A percentile compares a stretch with the other conserved stretches of the same genome.
These are phyloP conservation scores for Zosterops lateralis DNA, from an alignment of 2,113 vertebrate genomes.

Conservation along the genomic window DNA sequence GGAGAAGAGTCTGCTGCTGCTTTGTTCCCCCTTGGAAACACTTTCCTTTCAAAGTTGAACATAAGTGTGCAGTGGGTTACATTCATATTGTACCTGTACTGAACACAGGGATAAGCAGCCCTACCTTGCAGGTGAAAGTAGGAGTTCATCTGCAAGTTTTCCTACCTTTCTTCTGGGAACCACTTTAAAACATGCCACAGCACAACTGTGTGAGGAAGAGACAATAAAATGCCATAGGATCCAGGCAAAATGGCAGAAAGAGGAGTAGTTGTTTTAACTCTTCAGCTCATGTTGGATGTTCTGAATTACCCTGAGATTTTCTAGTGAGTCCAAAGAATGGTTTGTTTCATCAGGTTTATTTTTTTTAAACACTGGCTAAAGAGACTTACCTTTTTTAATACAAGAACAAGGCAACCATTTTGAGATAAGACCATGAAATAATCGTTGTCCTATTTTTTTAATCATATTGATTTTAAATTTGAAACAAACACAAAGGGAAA, in stretches of 20 bases:
- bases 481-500: neutral
- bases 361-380: neutral
- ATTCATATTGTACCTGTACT: neutral
- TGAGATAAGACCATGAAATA: neutral
- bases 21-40: neutral
- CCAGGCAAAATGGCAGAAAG: neutral
- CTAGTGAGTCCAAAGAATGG: neutral
- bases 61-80: neutral
- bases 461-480: neutral
- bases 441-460: neutral
- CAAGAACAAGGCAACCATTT: neutral
- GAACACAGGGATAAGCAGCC: neutral
- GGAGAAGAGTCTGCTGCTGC: neutral
- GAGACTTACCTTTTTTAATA: neutral
- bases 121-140: neutral
- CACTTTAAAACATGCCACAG: neutral
- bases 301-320: neutral
- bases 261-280: neutral
- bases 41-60: neutral
- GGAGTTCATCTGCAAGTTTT: neutral
- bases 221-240: neutral
- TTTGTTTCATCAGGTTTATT: neutral
- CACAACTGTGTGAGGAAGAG: neutral
- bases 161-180: neutral
- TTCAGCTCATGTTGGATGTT: accelerated